A percentile compares a stretch with the other conserved stretches of the same genome.
phyloP scores from a whole-genome alignment of 2,797 vertebrate genomes.

The Steatocranus sp. region DNA sequence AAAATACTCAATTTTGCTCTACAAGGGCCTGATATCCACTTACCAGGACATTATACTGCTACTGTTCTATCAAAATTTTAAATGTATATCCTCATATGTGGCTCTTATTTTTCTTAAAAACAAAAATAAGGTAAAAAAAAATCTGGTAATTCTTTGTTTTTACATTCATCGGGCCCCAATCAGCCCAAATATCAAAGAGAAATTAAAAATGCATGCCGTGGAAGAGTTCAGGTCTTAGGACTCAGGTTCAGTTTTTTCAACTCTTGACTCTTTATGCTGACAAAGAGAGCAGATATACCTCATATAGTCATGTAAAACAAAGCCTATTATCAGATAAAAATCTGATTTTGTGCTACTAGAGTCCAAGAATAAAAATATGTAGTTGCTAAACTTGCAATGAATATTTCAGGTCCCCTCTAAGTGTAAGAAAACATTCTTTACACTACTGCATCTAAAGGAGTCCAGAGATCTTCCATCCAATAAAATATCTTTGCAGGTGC shows the following conservation, averaged over 20 bases:
- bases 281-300: background rate
- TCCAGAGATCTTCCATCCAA: background rate
- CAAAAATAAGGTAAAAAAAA: background rate
- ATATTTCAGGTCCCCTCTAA: background rate
- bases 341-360: rapidly evolving
- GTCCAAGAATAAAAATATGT: background rate
- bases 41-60: rapidly evolving
- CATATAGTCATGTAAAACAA: background rate
- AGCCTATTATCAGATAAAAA: background rate
- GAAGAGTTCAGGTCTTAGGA: too few species aligned
- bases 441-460: background rate
- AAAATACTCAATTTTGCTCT: background rate
- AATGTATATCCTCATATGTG: rapidly evolving
- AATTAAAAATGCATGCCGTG: too few species aligned
- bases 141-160: too few species aligned
- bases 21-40: rapidly evolving
- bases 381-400: background rate
- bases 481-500: background rate
- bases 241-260: background rate
- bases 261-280: background rate
- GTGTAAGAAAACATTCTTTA: rapidly evolving
- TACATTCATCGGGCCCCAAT: too few species aligned
- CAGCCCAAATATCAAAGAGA: too few species aligned
- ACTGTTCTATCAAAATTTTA: rapidly evolving
- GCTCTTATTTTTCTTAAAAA: background rate